These are phyloP conservation scores for Nematopogon swammerdamellus DNA, from an alignment of 2,888 invertebrate genomes.

Conservation along the genomic window DNA sequence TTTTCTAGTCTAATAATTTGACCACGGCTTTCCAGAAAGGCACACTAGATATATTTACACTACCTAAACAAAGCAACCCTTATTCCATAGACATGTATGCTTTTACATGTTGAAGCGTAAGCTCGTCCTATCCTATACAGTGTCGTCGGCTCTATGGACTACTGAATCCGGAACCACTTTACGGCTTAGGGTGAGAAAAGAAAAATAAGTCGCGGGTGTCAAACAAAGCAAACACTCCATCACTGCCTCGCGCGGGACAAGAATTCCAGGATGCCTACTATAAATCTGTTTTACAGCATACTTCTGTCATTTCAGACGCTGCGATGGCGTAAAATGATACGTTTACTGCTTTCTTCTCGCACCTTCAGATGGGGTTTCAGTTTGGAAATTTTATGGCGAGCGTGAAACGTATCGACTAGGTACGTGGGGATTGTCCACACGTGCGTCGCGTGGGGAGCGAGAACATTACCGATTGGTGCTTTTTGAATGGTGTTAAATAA, in stretches of 20 bases:
- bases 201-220: background rate
- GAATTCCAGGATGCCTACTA: conserved; percentile 40
- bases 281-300: conserved; percentile 58
- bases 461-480: too few relatives aligned
- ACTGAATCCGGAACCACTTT: background rate
- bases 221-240: background rate
- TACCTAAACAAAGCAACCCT: too few relatives aligned
- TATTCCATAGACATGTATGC: too few relatives aligned
- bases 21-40: too few relatives aligned
- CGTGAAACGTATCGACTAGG: conserved; percentile 59
- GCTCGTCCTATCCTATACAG: too few relatives aligned
- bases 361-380: conserved; percentile 24
- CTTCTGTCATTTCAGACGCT: conserved; percentile 56
- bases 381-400: conserved; percentile 42
- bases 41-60: too few relatives aligned
- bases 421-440: too few relatives aligned
- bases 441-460: too few relatives aligned
- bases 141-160: background rate
- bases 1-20: too few relatives aligned
- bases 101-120: too few relatives aligned
- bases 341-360: conserved; percentile 55
- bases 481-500: too few relatives aligned
- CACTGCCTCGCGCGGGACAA: background rate
- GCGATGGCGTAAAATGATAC: conserved; percentile 57
- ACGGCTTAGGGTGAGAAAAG: background rate